Base-by-base conservation (phyloP, 2,888 invertebrate species). In the Ganaspis brasiliensis region DNA sequence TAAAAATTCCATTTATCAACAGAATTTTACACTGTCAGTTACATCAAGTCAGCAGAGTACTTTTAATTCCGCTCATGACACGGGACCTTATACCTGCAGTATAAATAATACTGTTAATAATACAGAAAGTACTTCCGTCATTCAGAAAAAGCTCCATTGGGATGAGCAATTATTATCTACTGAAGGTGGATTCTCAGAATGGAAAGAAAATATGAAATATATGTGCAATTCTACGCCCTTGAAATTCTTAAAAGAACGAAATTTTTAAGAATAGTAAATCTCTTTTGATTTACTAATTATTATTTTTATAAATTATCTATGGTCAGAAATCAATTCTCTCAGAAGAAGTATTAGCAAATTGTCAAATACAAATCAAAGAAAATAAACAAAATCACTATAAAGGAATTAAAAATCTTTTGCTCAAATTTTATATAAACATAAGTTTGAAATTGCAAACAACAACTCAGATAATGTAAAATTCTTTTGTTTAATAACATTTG, bases 181-280 rank as follows among this genome's bases (percentile, higher is more conserved):
- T 71, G 86, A 86, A 8, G 87, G 88, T 31, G 88, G 81, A 40
- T 40, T 88, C 19, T 76, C 84, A 35, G 87, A 88, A 70, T 91
- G 90, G 90, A 86, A 85, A 26, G 86, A 88, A 19, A 89, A 89
- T 45, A 85, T 88, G 67, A 83, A 79, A 70, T 84, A 87, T 73
- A 81, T 90, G 76, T 88, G 87, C 63, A 88, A 91, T 74, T 91
- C 91, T 2, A 91, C 91, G 2, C 91, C 91, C 3, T 91, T 91
- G 2, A 90, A 87, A 72, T 61, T 56, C 76, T 72, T 76, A 37
- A 59, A 74, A 35, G 52, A 76, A 63, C 19, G 37, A 12, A 26
- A 19, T 19, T 31, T 56, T 63, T n/a, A 67, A 24, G 21, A 21
- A 63, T 14, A 63, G 14, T 40, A n/a, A n/a, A n/a, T n/a, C n/a